A percentile compares a stretch with the other conserved stretches of the same genome.
Evolutionary conservation across 2,888 invertebrate species (phyloP).

Genomic region (Leistus spinibarbis): DNA sequence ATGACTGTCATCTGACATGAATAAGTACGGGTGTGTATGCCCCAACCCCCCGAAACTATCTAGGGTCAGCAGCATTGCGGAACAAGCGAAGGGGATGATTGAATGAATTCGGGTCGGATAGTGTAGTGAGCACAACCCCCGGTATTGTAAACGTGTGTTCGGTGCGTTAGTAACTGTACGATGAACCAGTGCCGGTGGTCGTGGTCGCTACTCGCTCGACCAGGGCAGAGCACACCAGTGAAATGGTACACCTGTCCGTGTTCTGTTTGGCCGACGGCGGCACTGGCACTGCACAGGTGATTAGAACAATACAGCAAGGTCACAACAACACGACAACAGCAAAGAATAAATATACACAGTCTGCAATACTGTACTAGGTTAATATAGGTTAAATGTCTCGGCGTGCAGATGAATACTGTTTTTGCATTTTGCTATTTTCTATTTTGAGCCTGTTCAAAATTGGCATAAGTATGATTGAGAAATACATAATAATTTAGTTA

Average conservation of each 20-base stretch:
- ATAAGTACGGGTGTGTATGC: neutral
- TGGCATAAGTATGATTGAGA: no score
- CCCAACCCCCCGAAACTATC: neutral
- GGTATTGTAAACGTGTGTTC: neutral
- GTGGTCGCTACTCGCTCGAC: neutral
- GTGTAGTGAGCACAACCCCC: neutral
- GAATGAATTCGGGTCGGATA: neutral
- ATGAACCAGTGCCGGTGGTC: neutral
- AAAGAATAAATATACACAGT: neutral
- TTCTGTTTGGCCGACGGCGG: constrained; percentile 22
- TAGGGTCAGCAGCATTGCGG: neutral
- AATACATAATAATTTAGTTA: no score
- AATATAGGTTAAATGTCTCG: no score
- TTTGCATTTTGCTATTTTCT: no score
- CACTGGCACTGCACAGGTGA: constrained; percentile 25
- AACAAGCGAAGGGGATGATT: neutral
- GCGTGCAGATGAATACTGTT: neutral
- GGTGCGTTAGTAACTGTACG: neutral
- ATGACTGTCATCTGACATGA: neutral
- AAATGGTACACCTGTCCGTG: constrained; percentile 33
- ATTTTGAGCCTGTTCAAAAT: no score
- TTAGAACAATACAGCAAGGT: constrained; percentile 43
- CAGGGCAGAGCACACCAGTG: neutral
- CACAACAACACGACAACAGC: constrained; percentile 41
- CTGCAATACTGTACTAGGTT: neutral